Evolutionary conservation across 1,140 invertebrate species (phyloP).

Genomic region (Micrasema minimum): DNA sequence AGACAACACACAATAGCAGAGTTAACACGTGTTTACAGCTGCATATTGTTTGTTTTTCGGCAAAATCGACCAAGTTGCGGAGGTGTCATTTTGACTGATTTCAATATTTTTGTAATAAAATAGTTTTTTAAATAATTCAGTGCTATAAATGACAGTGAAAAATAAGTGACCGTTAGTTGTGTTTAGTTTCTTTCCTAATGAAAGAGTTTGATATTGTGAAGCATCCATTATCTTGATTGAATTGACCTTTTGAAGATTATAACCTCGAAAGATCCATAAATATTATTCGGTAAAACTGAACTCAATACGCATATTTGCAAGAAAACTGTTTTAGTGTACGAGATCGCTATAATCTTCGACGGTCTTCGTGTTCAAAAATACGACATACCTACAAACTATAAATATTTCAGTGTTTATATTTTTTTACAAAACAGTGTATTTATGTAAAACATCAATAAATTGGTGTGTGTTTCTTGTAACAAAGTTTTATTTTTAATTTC

Average conservation of each 20-base stretch:
- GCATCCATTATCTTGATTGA: slow-evolving; percentile 8
- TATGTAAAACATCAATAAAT: no score
- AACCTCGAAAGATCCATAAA: slow-evolving; percentile 6
- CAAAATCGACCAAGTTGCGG: background rate
- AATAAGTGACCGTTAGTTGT: background rate
- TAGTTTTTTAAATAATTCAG: no score
- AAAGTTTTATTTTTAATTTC: background rate
- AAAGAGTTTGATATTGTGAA: background rate
- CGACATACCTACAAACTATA: no score
- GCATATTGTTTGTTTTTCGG: slow-evolving; percentile 27
- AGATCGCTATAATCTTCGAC: no score
- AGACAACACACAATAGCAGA: background rate
- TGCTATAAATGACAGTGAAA: slow-evolving; percentile 6
- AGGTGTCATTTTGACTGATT: slow-evolving; percentile 16
- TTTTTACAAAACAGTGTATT: no score
- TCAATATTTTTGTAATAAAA: background rate
- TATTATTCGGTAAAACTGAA: background rate
- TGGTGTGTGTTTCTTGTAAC: no score
- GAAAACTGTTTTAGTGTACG: no score
- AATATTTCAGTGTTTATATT: no score
- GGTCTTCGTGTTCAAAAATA: no score
- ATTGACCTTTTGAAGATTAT: slow-evolving; percentile 24
- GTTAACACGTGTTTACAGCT: slow-evolving; percentile 18
- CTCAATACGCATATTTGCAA: no score
- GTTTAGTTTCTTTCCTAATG: background rate